Evolutionary conservation across 2,888 invertebrate species (phyloP).

Genomic region (Agapostemon virescens): DNA sequence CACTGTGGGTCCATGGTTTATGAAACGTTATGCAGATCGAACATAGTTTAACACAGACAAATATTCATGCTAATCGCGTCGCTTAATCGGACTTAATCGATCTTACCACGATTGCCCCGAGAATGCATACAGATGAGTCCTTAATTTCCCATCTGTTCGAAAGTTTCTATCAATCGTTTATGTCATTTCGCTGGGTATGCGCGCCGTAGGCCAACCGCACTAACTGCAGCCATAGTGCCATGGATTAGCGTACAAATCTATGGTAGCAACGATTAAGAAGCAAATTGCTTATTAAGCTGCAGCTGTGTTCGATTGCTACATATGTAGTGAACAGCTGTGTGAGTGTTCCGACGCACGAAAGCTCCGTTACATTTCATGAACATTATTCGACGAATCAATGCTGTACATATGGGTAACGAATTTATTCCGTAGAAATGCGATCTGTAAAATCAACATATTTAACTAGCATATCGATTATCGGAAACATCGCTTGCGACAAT

Average conservation of each 20-base stretch:
- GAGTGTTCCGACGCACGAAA: neutral
- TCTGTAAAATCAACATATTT: neutral
- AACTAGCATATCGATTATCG: neutral
- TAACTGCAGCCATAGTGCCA: constrained; percentile 17
- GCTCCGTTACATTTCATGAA: no score
- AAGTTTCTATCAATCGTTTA: constrained; percentile 41
- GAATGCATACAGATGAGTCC: constrained; percentile 4
- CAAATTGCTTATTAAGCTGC: constrained; percentile 48
- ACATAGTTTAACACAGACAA: neutral
- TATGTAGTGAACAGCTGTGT: neutral
- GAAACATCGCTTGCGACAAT: no score
- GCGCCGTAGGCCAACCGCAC: constrained; percentile 14
- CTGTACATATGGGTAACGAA: neutral
- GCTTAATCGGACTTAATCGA: constrained; percentile 10
- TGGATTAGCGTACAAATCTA: constrained; percentile 32
- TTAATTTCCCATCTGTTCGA: constrained; percentile 18
- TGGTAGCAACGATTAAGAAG: constrained; percentile 50
- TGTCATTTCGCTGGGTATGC: constrained; percentile 21
- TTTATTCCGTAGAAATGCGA: neutral
- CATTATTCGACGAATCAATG: neutral
- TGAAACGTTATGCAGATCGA: neutral
- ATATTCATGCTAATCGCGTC: constrained; percentile 5
- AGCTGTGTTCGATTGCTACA: constrained; percentile 20
- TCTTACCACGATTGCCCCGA: constrained; percentile 15
- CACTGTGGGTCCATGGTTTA: neutral